These are phyloP conservation scores for Alectura lathami DNA, from an alignment of 2,113 vertebrate species.

Conservation along the genomic window DNA sequence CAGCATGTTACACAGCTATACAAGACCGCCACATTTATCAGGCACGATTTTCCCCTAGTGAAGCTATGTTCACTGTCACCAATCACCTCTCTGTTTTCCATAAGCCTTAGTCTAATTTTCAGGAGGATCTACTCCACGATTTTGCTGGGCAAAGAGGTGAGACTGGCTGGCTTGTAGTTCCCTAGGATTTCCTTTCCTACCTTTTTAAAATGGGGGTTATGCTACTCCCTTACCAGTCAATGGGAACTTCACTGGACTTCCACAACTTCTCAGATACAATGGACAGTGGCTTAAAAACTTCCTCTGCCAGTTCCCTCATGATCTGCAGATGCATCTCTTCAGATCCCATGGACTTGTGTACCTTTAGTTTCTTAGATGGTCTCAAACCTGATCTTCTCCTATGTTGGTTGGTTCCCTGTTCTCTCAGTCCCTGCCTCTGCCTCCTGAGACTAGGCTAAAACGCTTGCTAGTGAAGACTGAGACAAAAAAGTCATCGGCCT, in stretches of 20 bases:
- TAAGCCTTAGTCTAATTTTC: neutral
- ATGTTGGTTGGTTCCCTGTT: neutral
- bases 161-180: neutral
- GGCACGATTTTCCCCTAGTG: neutral
- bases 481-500: neutral
- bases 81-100: neutral
- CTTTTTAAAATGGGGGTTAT: neutral
- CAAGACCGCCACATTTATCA: neutral
- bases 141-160: neutral
- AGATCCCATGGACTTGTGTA: neutral
- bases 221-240: neutral
- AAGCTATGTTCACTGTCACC: neutral
- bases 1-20: too few relatives aligned
- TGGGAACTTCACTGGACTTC: too few relatives aligned
- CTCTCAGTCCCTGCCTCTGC: neutral
- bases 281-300: neutral
- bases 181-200: neutral
- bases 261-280: neutral
- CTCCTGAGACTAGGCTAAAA: too few relatives aligned
- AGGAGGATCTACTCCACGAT: neutral
- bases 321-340: neutral
- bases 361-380: neutral
- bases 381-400: neutral
- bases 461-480: neutral
- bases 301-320: neutral